phyloP scores from a whole-genome alignment of 1,140 invertebrate genomes.

The Bradynema listronoti region DNA sequence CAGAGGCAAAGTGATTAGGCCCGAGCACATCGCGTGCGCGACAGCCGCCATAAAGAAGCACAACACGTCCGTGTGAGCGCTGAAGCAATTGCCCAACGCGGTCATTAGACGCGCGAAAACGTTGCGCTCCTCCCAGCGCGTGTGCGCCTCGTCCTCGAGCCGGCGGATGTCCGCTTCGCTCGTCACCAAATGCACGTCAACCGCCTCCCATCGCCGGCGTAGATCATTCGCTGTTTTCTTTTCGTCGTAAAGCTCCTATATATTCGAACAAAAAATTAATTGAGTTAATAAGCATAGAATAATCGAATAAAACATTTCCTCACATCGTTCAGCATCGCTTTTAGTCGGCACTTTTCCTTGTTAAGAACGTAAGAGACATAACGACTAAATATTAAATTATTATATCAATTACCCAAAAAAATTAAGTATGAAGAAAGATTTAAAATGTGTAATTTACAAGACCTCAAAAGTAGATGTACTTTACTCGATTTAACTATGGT shows the following conservation, averaged over 20 bases:
- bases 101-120: conserved; percentile 58
- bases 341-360: conserved; percentile 53
- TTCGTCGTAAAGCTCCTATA: conserved; percentile 43
- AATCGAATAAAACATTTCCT: conserved; percentile 7
- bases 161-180: conserved; percentile 47
- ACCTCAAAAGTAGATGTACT: too few relatives aligned
- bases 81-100: conserved; percentile 71
- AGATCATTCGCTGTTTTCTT: conserved; percentile 35
- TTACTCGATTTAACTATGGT: too few relatives aligned
- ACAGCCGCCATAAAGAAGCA: conserved; percentile 93
- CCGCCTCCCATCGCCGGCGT: conserved; percentile 37
- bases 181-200: conserved; percentile 44
- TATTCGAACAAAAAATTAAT: conserved; percentile 10
- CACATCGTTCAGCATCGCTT: conserved; percentile 43
- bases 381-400: too few relatives aligned
- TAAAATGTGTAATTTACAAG: too few relatives aligned
- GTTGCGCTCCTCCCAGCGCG: conserved; percentile 43
- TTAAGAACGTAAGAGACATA: conserved; percentile 54
- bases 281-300: conserved; percentile 1
- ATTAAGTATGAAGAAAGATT: too few relatives aligned
- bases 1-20: conserved; percentile 69
- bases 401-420: too few relatives aligned
- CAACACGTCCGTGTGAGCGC: conserved; percentile 84
- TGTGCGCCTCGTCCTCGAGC: conserved; percentile 47
- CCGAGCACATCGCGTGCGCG: conserved; percentile 74